These are phyloP conservation scores for Papilio elwesi DNA, from an alignment of 2,888 invertebrate genomes.

Conservation along the genomic window DNA sequence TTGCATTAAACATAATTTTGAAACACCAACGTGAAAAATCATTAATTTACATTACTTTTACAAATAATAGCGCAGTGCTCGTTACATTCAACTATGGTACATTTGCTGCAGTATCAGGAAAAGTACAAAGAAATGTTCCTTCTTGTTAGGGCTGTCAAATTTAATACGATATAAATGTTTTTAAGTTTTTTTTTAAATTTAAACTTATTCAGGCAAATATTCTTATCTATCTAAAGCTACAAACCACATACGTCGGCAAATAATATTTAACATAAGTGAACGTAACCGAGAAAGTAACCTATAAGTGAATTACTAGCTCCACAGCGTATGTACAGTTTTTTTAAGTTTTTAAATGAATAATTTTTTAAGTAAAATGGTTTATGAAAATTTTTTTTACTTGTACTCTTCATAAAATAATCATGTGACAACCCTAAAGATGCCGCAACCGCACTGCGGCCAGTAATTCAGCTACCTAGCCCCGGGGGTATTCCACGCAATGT, in stretches of 20 bases:
- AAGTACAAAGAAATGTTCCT: constrained; percentile 29
- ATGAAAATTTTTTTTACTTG: not conserved
- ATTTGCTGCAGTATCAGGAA: constrained; percentile 20
- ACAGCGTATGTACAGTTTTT: no score
- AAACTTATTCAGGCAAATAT: no score
- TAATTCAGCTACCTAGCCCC: constrained; percentile 35
- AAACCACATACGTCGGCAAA: no score
- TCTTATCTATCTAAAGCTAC: no score
- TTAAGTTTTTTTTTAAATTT: not conserved
- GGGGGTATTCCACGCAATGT: constrained; percentile 31
- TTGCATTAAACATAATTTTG: no score
- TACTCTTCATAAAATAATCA: not conserved
- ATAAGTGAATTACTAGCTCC: no score
- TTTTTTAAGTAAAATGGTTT: no score
- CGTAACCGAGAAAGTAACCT: no score
- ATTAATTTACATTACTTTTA: not conserved
- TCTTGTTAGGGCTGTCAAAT: constrained; percentile 30
- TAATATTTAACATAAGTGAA: no score
- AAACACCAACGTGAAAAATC: no score
- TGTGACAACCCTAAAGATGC: constrained; percentile 33
- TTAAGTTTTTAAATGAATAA: no score
- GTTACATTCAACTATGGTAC: constrained; percentile 1
- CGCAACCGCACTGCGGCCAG: constrained; percentile 40
- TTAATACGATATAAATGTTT: not conserved
- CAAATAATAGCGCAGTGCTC: not conserved